These are phyloP conservation scores for Misgurnus anguillicaudatus DNA, from an alignment of 2,113 vertebrate genomes.

Conservation along the genomic window DNA sequence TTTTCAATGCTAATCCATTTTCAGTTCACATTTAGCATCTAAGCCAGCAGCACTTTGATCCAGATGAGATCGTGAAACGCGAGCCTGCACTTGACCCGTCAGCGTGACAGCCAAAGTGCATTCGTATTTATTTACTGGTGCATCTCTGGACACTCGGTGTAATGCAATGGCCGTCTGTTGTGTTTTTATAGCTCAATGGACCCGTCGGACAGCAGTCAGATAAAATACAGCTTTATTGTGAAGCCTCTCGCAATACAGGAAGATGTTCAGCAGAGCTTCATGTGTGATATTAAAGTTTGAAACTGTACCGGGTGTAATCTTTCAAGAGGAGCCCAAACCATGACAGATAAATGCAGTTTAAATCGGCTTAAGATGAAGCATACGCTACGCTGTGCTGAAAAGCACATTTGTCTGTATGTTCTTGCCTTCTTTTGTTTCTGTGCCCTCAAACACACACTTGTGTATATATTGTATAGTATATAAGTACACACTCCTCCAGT, in stretches of 20 bases:
- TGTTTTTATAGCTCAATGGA: conserved; percentile 21
- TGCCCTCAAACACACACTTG: not conserved
- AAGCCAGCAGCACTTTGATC: not conserved
- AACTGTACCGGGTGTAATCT: conserved; percentile 21
- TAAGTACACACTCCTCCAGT: not conserved
- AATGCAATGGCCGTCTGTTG: conserved; percentile 1
- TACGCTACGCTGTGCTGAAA: not conserved
- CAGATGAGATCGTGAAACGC: not conserved
- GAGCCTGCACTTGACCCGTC: conserved; percentile 29
- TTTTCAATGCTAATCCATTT: not conserved
- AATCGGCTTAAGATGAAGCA: not conserved
- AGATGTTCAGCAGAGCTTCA: conserved; percentile 24
- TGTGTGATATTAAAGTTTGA: conserved; percentile 32
- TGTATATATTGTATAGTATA: not conserved
- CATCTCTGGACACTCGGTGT: conserved; percentile 20
- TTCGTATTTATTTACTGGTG: conserved; percentile 24
- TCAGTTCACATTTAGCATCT: not conserved
- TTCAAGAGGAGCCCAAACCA: not conserved
- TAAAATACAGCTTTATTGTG: conserved; percentile 30
- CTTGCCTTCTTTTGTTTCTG: not conserved
- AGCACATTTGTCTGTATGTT: conserved; percentile 25
- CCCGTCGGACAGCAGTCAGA: too few relatives aligned
- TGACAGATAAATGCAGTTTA: conserved; percentile 16
- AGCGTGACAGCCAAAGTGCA: not conserved
- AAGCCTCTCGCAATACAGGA: not conserved